Evolutionary conservation across 2,888 invertebrate genomes (phyloP), one percentile per base, ranked within the genome.

Genomic region (Colletes collaris): DNA sequence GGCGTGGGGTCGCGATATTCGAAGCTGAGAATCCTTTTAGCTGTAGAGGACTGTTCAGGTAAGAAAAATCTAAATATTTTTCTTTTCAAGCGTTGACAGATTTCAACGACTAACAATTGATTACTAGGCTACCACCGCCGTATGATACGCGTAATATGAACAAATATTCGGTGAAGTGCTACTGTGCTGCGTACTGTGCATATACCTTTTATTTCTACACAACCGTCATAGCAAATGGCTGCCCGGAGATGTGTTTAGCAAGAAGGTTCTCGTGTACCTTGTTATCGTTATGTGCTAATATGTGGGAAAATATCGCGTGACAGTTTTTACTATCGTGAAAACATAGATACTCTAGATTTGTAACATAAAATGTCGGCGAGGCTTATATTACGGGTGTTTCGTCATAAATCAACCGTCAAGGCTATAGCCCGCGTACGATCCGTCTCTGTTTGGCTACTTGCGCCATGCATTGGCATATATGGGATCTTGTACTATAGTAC

Each of bases 1-100:
- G 94, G 95, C 95, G 95, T 95, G 95, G 95, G 95, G 94, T 94
- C 94, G 93, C 93, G 93, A 94, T 94, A 94, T 94, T 94, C 94
- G 94, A 94, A 94, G 94, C 94, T 93, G 94, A 94, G 94, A 92
- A 93, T 92, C 93, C 94, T 94, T 92, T 94, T 94, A 94, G 94
- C 94, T 93, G 94, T 94, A 94, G 93, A 93, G 89, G 93, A 93
- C 93, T 92, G 93, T 93, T 92, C 93, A 94, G 95, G 95, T 95
- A 94, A 95, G 94, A 94, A 94, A 92, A 92, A 93, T 90, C 93
- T 93, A 94, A 94, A 93, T 94, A 94, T 94, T 94, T 94, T 93
- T 92, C 90, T 91, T 92, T 90, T 90, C 91, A 92, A 90, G 92
- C 88, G 92, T 93, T 94, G 94, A 94, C 94, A 94, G 91, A 93